Evolutionary conservation across 2,888 invertebrate species (phyloP).

Genomic region (Coelogynopora nodosa): DNA sequence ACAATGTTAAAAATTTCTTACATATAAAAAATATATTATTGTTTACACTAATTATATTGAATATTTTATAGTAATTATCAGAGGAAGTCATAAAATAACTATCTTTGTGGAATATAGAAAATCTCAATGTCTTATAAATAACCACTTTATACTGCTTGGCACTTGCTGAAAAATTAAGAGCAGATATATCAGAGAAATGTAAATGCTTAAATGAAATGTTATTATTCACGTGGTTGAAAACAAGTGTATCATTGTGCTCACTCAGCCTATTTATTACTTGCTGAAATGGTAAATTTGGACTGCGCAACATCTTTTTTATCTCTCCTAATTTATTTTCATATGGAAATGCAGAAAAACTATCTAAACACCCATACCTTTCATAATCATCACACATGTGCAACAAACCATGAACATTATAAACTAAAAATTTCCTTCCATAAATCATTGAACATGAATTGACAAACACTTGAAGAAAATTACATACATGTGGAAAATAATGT

Average conservation of each 20-base stretch:
- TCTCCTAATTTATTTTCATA: conserved; percentile 46
- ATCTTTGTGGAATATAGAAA: conserved; percentile 8
- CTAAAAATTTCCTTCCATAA: conserved; percentile 44
- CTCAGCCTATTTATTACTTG: not conserved
- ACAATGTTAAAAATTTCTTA: not conserved
- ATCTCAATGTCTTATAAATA: not conserved
- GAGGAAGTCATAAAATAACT: not conserved
- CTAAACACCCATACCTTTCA: conserved; percentile 39
- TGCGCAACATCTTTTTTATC: conserved; percentile 39
- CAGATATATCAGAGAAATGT: not conserved
- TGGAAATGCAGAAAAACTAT: conserved; percentile 44
- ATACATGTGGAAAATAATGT: not conserved
- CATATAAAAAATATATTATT: conserved; percentile 15
- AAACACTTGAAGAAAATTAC: not conserved
- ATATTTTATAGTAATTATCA: not conserved
- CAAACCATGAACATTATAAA: conserved; percentile 44
- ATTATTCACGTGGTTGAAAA: not conserved
- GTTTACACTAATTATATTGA: not conserved
- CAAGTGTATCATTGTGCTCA: not conserved
- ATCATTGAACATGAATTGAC: conserved; percentile 24
- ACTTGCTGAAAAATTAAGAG: not conserved
- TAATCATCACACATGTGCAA: conserved; percentile 41
- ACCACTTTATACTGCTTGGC: not conserved
- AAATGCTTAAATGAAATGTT: not conserved
- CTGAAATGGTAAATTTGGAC: not conserved